These are phyloP conservation scores for Octomys mimax DNA, from an alignment of 2,797 vertebrate species.

Conservation along the genomic window DNA sequence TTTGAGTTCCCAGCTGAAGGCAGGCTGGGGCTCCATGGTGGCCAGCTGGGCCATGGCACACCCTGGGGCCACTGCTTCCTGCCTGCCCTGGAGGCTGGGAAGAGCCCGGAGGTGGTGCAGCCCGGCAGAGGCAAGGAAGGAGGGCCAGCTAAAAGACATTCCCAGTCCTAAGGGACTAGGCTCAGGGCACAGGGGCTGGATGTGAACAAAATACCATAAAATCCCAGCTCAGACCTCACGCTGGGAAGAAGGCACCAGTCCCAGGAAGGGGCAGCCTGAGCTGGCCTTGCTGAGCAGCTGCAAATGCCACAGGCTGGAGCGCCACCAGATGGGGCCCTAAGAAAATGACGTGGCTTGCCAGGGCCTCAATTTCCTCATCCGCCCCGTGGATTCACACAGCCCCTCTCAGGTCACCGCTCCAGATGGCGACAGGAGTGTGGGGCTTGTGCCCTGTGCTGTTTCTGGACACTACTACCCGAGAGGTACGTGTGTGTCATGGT, in stretches of 20 bases:
- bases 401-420: not conserved
- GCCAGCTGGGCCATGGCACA: not conserved
- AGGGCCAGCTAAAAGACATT: accelerated
- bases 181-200: accelerated
- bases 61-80: accelerated
- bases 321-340: no score
- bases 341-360: not conserved
- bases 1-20: not conserved
- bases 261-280: no score
- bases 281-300: not conserved
- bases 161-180: not conserved
- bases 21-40: accelerated
- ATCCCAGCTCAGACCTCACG: not conserved
- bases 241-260: not conserved
- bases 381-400: accelerated
- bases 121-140: no score
- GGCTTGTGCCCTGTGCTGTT: accelerated
- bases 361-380: accelerated
- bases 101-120: not conserved
- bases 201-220: no score
- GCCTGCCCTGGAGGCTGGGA: not conserved
- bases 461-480: not conserved
- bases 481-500: not conserved
- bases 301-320: not conserved
- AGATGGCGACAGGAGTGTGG: accelerated